phyloP scores from a whole-genome alignment of 2,797 vertebrate genomes.

The Fistularia tabacaria region DNA sequence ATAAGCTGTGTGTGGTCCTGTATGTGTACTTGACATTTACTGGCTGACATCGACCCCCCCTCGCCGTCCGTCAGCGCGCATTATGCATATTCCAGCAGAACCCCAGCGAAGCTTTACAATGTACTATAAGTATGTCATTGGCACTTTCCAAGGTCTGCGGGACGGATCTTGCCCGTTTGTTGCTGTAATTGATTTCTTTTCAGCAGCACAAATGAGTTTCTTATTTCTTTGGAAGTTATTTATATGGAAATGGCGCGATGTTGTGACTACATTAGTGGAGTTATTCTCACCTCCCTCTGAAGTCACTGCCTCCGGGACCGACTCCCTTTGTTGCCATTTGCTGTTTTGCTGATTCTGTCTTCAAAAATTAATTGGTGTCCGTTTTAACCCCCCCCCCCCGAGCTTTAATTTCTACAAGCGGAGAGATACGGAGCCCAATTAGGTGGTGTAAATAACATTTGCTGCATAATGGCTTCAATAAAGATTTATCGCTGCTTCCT shows the following conservation, averaged over 20 bases:
- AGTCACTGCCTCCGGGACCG: conserved; percentile 63
- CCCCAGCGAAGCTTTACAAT: conserved; percentile 49
- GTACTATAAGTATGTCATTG: conserved; percentile 51
- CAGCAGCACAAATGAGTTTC: conserved; percentile 67
- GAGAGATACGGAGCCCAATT: conserved; percentile 65
- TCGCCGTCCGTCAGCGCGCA: conserved; percentile 56
- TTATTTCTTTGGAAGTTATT: conserved; percentile 73
- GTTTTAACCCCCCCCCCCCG: conserved; percentile 69
- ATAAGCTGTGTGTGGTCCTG: conserved; percentile 76
- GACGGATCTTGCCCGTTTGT: conserved; percentile 54
- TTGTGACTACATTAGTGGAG: conserved; percentile 62
- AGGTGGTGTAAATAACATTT: conserved; percentile 75
- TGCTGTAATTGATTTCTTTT: conserved; percentile 73
- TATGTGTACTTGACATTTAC: conserved; percentile 77
- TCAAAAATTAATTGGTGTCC: conserved; percentile 75
- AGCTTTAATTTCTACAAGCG: conserved; percentile 63
- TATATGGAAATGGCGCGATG: conserved; percentile 71
- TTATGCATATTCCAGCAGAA: conserved; percentile 60
- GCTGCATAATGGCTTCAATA: conserved; percentile 76
- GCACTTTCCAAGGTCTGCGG: conserved; percentile 53
- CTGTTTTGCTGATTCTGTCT: conserved; percentile 71
- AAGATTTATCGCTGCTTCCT: conserved; percentile 68
- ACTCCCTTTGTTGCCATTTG: conserved; percentile 66
- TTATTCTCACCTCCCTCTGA: conserved; percentile 68
- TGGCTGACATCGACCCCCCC: conserved; percentile 64